Evolutionary conservation across 2,888 invertebrate species (phyloP).

Genomic region (Diarsia dahlii): DNA sequence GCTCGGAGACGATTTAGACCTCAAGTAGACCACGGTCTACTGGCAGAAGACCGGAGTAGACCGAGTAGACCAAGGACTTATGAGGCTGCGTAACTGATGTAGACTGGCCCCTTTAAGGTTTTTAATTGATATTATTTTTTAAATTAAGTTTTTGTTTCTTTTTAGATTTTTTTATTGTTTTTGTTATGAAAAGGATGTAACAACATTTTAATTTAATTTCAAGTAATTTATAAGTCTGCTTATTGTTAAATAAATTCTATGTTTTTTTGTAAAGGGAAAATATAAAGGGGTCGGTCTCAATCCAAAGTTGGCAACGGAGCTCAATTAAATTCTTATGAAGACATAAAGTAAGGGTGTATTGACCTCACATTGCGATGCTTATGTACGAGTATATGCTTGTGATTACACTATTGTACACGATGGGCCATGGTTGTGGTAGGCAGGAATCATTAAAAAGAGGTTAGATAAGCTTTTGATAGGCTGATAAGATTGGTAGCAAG

Average conservation of each 20-base stretch:
- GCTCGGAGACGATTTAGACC: constrained; percentile 91
- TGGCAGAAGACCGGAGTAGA: constrained; percentile 42
- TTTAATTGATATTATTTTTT: constrained; percentile 43
- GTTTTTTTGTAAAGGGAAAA: not conserved
- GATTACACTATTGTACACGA: constrained; percentile 15
- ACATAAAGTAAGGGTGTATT: constrained; percentile 34
- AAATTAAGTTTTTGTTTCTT: constrained; percentile 12
- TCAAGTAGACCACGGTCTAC: constrained; percentile 85
- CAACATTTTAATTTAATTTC: not conserved
- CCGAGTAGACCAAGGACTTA: constrained; percentile 44
- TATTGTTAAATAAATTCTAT: not conserved
- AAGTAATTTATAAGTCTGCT: not conserved
- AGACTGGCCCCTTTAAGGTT: constrained; percentile 44
- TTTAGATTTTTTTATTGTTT: constrained; percentile 1
- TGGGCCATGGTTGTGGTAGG: constrained; percentile 39
- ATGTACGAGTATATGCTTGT: constrained; percentile 33
- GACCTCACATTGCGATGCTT: constrained; percentile 24
- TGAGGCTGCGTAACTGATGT: constrained; percentile 35
- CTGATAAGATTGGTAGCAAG: not conserved
- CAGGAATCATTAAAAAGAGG: not conserved
- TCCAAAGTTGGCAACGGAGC: constrained; percentile 55
- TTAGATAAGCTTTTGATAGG: not conserved
- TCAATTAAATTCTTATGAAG: constrained; percentile 70
- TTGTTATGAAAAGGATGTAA: constrained; percentile 1
- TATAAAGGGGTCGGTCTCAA: constrained; percentile 28